phyloP scores from a whole-genome alignment of 2,113 vertebrate genomes.

The Protobothrops mucrosquamatus region DNA sequence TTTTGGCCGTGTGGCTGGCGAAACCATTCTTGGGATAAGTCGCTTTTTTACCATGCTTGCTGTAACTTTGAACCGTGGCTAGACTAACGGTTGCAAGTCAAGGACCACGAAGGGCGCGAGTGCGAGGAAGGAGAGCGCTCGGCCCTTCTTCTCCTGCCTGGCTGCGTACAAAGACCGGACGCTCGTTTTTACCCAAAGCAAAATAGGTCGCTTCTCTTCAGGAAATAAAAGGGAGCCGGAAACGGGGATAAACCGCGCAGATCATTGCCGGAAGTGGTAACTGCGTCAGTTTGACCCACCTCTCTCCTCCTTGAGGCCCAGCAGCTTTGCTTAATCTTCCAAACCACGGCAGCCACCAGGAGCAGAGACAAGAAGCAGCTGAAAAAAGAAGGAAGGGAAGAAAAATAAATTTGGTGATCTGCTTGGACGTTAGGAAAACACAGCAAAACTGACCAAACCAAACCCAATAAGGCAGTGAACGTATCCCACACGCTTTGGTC shows the following conservation, averaged over 20 bases:
- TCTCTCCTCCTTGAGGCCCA: constrained; percentile 92
- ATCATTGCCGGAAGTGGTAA: background rate
- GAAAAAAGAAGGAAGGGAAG: constrained; percentile 40
- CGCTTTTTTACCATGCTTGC: no score
- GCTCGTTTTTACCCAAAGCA: background rate
- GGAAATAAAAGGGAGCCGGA: background rate
- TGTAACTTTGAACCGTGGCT: no score
- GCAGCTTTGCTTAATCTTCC: constrained; percentile 97
- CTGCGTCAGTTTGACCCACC: constrained; percentile 66
- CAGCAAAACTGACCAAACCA: background rate
- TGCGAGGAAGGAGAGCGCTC: background rate
- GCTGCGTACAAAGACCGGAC: background rate
- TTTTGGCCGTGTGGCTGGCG: background rate
- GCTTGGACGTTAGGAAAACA: background rate
- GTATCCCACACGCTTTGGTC: no score
- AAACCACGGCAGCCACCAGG: constrained; percentile 92
- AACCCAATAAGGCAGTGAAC: no score
- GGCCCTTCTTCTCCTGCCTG: background rate
- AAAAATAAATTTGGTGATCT: constrained; percentile 14
- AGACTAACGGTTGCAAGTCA: background rate
- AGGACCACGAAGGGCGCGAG: background rate
- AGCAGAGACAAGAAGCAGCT: constrained; percentile 95
- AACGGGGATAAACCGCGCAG: background rate
- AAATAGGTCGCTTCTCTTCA: background rate
- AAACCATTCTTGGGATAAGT: background rate